Base-by-base conservation (phyloP, 2,113 vertebrate species). In the Sylvietta virens region DNA sequence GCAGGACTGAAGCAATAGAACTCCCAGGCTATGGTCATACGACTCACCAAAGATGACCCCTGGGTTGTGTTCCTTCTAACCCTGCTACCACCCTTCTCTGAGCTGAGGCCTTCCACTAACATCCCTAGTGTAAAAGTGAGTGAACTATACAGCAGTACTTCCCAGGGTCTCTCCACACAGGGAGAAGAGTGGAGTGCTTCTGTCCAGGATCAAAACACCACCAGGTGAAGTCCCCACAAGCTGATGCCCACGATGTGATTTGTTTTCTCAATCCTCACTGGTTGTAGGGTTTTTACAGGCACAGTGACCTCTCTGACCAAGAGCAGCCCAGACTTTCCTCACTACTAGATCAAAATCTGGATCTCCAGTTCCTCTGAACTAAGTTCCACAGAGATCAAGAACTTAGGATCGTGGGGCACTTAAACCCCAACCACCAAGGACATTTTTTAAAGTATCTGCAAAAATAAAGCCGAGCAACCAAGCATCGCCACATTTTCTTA, bases 151-250 rank as follows among this genome's bases (percentile, higher is more conserved):
- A 54, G 13, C 71, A 72, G 50, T 5, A 47, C 86, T 13, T 61
- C 28, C 65, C 70, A 87, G 71, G 28, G 40, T 53, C 44, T 79
- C 86, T 83, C 82, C 57, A 54, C 71, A 73, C 30, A 67, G 22
- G 21, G 53, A 81, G 85, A 28, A 56, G 42, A 87, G 44, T 2
- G 44, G 67, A 94, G 72, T 93, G 92, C 85, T 74, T 58, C 95
- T 50, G 31, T 47, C 81, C 74, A 96, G 83, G 76, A 85, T 64
- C 95, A 85, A 76, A 95, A 93, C 62, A 71, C 13, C 85, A 71
- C 39, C 9, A 39, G 20, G 64, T 62, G 39, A 94, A 91, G 54
- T 31, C 37, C 42, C 35, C 50, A 56, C 13, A 71, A 45, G 28
- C 37, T 6, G 4, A 40, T 28, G 31, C 45, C 42, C 26, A 12